Evolutionary conservation across 2,797 vertebrate species (phyloP).

Genomic region (Agapornis canus): DNA sequence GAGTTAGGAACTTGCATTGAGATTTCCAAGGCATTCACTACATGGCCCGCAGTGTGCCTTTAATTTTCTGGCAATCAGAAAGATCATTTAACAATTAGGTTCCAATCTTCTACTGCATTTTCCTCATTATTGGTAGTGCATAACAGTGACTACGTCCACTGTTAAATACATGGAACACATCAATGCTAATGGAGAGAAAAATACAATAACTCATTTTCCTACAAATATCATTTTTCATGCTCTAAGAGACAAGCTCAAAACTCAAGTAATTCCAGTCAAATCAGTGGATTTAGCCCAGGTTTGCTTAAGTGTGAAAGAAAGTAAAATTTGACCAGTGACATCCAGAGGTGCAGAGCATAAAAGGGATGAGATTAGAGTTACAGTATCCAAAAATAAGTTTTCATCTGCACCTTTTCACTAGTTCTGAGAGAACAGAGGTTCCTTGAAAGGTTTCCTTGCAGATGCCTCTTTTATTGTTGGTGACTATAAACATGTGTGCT

Average conservation of each 20-base stretch:
- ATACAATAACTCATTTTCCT: not conserved
- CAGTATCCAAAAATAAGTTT: not conserved
- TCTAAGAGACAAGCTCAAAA: not conserved
- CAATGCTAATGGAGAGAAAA: not conserved
- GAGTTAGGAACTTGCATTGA: slow-evolving; percentile 5
- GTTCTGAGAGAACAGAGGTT: not conserved
- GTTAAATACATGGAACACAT: not conserved
- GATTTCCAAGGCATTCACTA: not conserved
- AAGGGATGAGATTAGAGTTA: not conserved
- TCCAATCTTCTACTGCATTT: slow-evolving; percentile 29
- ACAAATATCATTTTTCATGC: not conserved
- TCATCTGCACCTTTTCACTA: not conserved
- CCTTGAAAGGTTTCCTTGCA: not conserved
- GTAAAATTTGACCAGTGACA: not conserved
- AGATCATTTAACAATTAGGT: slow-evolving; percentile 6
- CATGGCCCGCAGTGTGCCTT: not conserved
- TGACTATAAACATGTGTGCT: accelerated
- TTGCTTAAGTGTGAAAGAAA: not conserved
- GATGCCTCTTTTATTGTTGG: not conserved
- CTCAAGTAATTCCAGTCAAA: not conserved
- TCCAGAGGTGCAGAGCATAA: not conserved
- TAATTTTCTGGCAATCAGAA: slow-evolving; percentile 28
- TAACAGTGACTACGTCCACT: not conserved
- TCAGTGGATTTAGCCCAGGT: slow-evolving; percentile 27
- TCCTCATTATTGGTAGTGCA: not conserved